Conservation (phyloP, 2,888 invertebrate species). For the Drosophila paucipuncta region DNA sequence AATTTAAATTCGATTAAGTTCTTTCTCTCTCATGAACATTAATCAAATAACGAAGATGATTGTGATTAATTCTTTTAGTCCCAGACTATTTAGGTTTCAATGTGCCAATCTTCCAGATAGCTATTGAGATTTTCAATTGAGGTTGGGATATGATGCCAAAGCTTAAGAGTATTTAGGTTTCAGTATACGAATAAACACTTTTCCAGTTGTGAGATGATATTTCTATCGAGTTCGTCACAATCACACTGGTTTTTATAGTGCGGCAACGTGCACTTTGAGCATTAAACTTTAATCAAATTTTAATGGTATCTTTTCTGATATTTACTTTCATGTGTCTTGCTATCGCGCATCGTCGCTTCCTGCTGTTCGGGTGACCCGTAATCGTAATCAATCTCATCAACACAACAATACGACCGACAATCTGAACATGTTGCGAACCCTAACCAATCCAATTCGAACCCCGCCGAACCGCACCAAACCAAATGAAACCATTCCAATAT, state of each 20-base stretch:
- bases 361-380: constrained; percentile 34
- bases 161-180: background rate
- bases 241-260: constrained; percentile 41
- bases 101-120: background rate
- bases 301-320: constrained; percentile 62
- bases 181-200: background rate
- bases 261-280: constrained; percentile 41
- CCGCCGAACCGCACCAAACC: constrained; percentile 20
- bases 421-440: constrained; percentile 28
- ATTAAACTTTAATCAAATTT: constrained; percentile 76
- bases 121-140: background rate
- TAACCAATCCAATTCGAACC: constrained; percentile 27
- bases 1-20: background rate
- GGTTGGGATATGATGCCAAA: background rate
- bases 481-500: constrained; percentile 59
- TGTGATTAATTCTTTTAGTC: background rate
- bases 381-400: constrained; percentile 79
- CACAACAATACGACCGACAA: constrained; percentile 64
- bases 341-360: constrained; percentile 29
- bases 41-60: background rate
- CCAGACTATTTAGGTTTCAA: background rate
- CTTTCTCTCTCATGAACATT: background rate
- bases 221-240: constrained; percentile 3
- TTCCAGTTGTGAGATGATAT: background rate
- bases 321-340: constrained; percentile 67